Evolutionary conservation across 2,113 vertebrate species (phyloP), one percentile per base, ranked within the genome.

Genomic region (Noturus placidus): DNA sequence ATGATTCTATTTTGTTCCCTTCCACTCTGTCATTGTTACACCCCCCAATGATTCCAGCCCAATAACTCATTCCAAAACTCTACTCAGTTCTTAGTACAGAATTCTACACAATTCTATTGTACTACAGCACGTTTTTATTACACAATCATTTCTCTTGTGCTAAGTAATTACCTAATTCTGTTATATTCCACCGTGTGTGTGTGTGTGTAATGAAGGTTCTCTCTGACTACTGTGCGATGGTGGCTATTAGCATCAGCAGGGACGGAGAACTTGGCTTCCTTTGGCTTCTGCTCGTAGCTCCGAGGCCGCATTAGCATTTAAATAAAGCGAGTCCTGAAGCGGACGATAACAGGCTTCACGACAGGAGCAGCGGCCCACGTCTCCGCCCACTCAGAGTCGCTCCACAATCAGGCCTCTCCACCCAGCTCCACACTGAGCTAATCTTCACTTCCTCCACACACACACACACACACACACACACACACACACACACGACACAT

Each of bases 301-400:
- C 84, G 69, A 27, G 46, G 52, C 70, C 50, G 57, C 61, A 87
- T 93, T 94, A 63, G 50, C 89, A 90, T 92, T 91, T 91, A 91
- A 91, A 87, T 91, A 89, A 91, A 89, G 91, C 82, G 84, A 87
- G 86, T 90, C 63, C 88, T 86, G 88, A 87, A 72, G 89, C 86
- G 90, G 89, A 89, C 83, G 65, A 93, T 91, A 92, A 92, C 92
- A 94, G 91, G 87, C 87, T 92, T 92, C 91, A 90, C 90, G 89
- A 89, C 91, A 93, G 88, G 87, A 89, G 87, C 77, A 85, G 90
- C 92, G 90, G 91, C 91, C 89, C 91, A 92, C 63, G 90, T 92
- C 92, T 91, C 93, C 90, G 85, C 92, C 92, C 91, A 92, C 93
- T 91, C 90, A 2, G 78, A 76, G 88, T 87, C 70, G 79, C 89